Base-by-base conservation (phyloP, 2,113 vertebrate genomes). In the Grus americana region DNA sequence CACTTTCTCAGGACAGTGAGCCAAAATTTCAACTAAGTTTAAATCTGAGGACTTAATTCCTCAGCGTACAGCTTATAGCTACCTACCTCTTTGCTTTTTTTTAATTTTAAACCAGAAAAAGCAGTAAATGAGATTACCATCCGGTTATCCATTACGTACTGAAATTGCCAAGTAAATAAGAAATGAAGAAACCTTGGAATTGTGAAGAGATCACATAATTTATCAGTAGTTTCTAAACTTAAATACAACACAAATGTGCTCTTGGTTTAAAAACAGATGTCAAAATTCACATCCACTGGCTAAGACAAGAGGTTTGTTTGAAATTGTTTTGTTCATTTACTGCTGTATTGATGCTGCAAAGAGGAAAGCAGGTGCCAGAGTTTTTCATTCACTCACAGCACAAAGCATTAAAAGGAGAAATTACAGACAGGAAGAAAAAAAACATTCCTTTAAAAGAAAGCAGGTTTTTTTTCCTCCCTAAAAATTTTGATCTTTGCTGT, bases 401-500 rank as follows among this genome's bases (percentile, higher is more conserved):
- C 9, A 63, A 83, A 90, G n/a, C 7, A 50, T 29, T 93, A 67
- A 62, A 83, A 71, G 15, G 15, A 82, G 8, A 68, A 68, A 61
- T 40, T 36, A 46, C 14, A 61, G 18, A 22, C 11, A 72, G 17
- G 19, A 85, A 91, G 32, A n/a, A 81, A 71, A 36, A 65, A 54
- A 26, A 12, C 3, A 24, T 23, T 55, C 21, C 10, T 71, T 85
- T 71, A 49, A 75, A 81, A 84, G 38, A 78, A 46, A 89, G 26
- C 6, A 61, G 40, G 40, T 14, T 11, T 22, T 13, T 11, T 36
- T 40, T 18, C 7, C 1, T 1, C 8, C 9, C 17, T 20, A 11
- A 34, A 84, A 71, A 22, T 20, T 10, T 59, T 81, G 17, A 54
- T 70, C 36, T 50, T 78, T 58, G 46, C 20, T 50, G 20, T 32